A percentile compares a stretch with the other conserved stretches of the same genome.
phyloP scores from a whole-genome alignment of 2,888 invertebrate genomes.

The Cheilosia soror region DNA sequence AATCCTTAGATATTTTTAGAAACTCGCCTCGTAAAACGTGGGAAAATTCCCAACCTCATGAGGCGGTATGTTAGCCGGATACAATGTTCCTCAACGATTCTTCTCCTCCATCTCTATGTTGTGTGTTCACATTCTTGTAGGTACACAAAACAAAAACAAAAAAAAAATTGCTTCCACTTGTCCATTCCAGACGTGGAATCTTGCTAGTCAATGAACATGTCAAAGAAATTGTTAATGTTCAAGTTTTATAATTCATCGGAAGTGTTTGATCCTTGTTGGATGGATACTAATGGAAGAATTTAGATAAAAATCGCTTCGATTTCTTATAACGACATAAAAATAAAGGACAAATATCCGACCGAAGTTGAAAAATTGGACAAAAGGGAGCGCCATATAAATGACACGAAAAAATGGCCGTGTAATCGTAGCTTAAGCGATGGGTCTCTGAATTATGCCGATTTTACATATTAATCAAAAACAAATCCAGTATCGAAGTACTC shows the following conservation, averaged over 20 bases:
- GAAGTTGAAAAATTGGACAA: too few species aligned
- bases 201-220: constrained; percentile 46
- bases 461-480: too few species aligned
- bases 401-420: too few species aligned
- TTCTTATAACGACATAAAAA: too few species aligned
- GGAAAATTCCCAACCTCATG: constrained; percentile 34
- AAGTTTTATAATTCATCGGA: constrained; percentile 42
- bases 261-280: constrained; percentile 51
- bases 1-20: constrained; percentile 71
- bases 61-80: constrained; percentile 40
- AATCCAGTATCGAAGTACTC: too few species aligned
- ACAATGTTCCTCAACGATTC: constrained; percentile 14
- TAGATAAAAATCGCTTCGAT: constrained; percentile 2
- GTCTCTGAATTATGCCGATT: too few species aligned
- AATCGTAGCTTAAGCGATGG: too few species aligned
- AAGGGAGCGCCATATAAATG: too few species aligned
- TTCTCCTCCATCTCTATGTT: not conserved
- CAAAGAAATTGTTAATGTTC: constrained; percentile 40
- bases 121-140: constrained; percentile 20
- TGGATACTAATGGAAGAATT: not conserved
- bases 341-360: too few species aligned
- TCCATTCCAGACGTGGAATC: constrained; percentile 34
- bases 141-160: not conserved
- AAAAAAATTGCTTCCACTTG: constrained; percentile 6
- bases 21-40: constrained; percentile 47